Evolutionary conservation across 2,888 invertebrate genomes (phyloP).

Genomic region (Apodemia zela): DNA sequence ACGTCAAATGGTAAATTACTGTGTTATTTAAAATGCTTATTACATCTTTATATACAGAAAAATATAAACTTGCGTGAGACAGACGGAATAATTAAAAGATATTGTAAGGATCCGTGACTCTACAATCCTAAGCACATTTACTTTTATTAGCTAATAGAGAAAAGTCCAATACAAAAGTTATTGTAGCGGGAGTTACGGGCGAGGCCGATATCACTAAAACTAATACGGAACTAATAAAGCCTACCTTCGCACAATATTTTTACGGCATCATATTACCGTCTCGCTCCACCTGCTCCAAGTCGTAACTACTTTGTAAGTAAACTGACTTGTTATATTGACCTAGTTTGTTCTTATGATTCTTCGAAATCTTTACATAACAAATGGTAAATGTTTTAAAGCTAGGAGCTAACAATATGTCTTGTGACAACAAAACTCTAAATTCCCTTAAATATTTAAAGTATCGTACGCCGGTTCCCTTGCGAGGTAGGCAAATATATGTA

Average conservation of each 20-base stretch:
- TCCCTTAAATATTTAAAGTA: no score
- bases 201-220: conserved; percentile 3
- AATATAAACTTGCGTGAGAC: background rate
- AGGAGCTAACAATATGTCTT: no score
- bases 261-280: background rate
- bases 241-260: conserved; percentile 14
- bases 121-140: background rate
- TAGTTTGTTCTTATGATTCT: background rate
- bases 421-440: no score
- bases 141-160: background rate
- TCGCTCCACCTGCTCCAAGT: background rate
- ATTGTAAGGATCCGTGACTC: background rate
- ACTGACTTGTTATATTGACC: background rate
- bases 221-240: conserved; percentile 14
- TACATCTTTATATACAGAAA: no score
- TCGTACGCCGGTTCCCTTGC: no score
- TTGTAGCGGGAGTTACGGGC: background rate
- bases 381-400: no score
- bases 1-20: no score
- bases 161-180: conserved; percentile 4
- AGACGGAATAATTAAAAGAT: background rate
- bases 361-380: no score
- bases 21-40: no score
- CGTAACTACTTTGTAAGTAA: background rate
- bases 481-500: no score